phyloP scores from a whole-genome alignment of 2,888 invertebrate species.

The Chalcosyrphus nemorum region DNA sequence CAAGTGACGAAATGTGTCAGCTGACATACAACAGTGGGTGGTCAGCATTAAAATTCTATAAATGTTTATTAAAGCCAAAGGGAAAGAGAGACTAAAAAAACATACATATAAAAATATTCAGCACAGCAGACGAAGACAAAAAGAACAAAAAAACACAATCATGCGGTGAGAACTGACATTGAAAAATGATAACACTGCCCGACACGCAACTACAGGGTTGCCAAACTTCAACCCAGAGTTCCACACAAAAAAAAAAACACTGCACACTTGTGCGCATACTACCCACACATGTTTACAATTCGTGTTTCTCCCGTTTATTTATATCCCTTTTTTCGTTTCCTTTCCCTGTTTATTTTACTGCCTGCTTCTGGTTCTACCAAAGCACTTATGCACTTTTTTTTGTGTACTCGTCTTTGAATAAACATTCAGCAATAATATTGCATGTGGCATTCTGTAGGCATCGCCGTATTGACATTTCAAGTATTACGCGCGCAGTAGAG shows the following conservation, averaged over 20 bases:
- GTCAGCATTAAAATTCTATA: conserved; percentile 46
- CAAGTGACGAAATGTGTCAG: conserved; percentile 37
- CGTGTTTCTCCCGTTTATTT: conserved; percentile 42
- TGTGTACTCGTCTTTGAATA: conserved; percentile 9
- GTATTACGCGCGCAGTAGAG: not conserved
- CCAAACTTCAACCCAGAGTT: conserved; percentile 47
- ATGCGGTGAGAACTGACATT: conserved; percentile 64
- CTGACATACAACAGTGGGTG: conserved; percentile 37
- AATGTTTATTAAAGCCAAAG: conserved; percentile 6
- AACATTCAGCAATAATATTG: conserved; percentile 9
- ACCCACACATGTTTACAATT: conserved; percentile 14
- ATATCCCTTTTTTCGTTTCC: conserved; percentile 30
- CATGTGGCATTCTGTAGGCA: not conserved
- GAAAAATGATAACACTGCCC: conserved; percentile 66
- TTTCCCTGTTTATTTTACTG: conserved; percentile 41
- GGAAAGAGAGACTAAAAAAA: conserved; percentile 4
- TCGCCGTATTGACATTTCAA: conserved; percentile 25
- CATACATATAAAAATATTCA: not conserved
- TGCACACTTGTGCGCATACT: conserved; percentile 26
- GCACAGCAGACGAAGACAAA: conserved; percentile 26
- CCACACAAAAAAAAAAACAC: conserved; percentile 15
- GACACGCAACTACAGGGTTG: conserved; percentile 56
- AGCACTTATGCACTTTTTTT: not conserved
- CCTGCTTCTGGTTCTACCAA: conserved; percentile 27
- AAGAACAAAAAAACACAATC: conserved; percentile 31